Evolutionary conservation across 2,797 vertebrate genomes (phyloP).

Genomic region (Acestrorhynchus altus): DNA sequence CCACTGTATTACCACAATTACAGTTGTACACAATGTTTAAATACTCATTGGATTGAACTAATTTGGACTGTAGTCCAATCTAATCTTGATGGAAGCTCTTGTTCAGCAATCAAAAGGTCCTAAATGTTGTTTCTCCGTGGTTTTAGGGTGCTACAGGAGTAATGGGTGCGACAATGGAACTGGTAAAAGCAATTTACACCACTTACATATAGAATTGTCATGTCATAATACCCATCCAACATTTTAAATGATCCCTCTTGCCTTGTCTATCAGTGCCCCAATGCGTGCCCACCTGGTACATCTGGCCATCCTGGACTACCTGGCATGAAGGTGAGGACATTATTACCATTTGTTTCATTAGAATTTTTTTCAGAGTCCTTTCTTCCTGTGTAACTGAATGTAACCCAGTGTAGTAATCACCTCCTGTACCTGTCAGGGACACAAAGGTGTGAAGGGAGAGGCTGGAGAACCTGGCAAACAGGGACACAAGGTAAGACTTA

Average conservation of each 20-base stretch:
- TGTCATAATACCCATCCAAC: too few relatives aligned
- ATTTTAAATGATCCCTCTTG: slow-evolving; percentile 25
- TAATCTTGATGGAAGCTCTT: neutral
- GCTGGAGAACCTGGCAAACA: slow-evolving; percentile 95
- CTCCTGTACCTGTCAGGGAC: slow-evolving; percentile 80
- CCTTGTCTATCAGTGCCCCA: slow-evolving; percentile 90
- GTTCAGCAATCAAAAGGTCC: neutral
- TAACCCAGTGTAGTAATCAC: neutral
- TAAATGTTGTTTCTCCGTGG: slow-evolving; percentile 2
- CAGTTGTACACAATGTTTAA: too few relatives aligned
- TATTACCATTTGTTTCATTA: too few relatives aligned
- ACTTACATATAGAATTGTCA: too few relatives aligned
- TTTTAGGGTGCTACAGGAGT: slow-evolving; percentile 79
- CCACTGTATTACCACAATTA: too few relatives aligned
- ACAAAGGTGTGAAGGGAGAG: slow-evolving; percentile 95
- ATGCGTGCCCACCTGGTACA: slow-evolving; percentile 87
- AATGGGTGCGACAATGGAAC: slow-evolving; percentile 69
- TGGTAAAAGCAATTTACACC: slow-evolving; percentile 68
- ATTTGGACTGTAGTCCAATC: neutral
- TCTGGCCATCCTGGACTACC: slow-evolving; percentile 92
- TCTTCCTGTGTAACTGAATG: neutral
- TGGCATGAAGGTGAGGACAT: slow-evolving; percentile 91
- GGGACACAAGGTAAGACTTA: slow-evolving; percentile 91
- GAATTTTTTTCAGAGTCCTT: neutral
- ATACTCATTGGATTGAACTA: neutral